Evolutionary conservation across 2,888 invertebrate genomes (phyloP).

Genomic region (Bellardia bayeri): DNA sequence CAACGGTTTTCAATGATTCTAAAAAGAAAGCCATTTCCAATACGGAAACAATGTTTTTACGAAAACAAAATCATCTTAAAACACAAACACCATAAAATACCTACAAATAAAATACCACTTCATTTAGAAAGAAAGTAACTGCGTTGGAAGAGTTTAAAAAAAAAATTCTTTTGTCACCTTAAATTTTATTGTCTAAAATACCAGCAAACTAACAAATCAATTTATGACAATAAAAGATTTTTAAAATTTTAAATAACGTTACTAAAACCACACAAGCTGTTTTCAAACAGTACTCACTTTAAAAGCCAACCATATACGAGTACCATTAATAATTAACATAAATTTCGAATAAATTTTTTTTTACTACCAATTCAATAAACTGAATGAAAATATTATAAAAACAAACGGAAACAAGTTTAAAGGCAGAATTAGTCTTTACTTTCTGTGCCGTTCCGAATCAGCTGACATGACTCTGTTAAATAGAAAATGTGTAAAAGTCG

Average conservation of each 20-base stretch:
- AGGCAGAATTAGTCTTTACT: too few species aligned
- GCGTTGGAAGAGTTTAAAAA: conserved; percentile 45
- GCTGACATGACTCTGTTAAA: too few species aligned
- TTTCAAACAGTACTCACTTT: conserved; percentile 62
- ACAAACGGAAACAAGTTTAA: too few species aligned
- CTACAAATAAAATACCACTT: not conserved
- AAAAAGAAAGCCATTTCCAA: not conserved
- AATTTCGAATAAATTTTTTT: conserved; percentile 57
- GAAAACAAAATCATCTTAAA: not conserved
- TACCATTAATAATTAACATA: conserved; percentile 56
- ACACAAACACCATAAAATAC: not conserved
- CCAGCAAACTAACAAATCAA: conserved; percentile 7
- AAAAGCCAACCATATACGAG: not conserved
- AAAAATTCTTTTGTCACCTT: conserved; percentile 42
- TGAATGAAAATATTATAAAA: conserved; percentile 5
- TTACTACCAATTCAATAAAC: conserved; percentile 39
- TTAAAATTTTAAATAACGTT: conserved; percentile 1
- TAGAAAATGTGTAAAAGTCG: too few species aligned
- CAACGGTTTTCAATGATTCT: not conserved
- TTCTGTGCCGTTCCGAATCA: too few species aligned
- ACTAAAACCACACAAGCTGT: conserved; percentile 58
- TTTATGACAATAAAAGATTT: conserved; percentile 18
- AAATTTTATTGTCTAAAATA: conserved; percentile 50
- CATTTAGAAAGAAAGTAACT: conserved; percentile 9
- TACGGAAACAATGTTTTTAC: not conserved